Base-by-base conservation (phyloP, 2,113 vertebrate species). In the Chaetodon auriga region DNA sequence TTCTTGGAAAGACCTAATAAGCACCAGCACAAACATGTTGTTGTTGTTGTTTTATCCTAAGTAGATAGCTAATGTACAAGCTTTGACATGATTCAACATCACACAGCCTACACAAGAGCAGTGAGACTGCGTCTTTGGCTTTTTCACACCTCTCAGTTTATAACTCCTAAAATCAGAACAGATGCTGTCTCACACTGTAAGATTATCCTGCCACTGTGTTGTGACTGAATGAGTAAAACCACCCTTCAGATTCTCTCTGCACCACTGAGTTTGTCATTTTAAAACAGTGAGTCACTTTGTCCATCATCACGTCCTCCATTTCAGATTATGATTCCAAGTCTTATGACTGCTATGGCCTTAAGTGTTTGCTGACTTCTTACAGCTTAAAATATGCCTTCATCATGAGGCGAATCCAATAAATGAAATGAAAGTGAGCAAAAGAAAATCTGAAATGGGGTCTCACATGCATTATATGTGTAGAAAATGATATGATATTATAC, bases 241-340 rank as follows among this genome's bases (percentile, higher is more conserved):
- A 19, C 2, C 6, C 36, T 45, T 45, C 45, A 54, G 46, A 55
- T 45, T 54, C 23, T 68, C 36, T 69, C 7, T 38, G 36, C 14
- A 12, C 54, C 25, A 6, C 36, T 36, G 38, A 36, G 49, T 53
- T 78, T 38, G 70, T 71, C 36, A 9, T 54, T 68, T 66, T 25
- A 36, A 77, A 55, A 68, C 4, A 63, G 54, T 82, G 80, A 80
- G 18, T 82, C 62, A 7, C n/a, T 18, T 78, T 30, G 48, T 55
- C 70, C 75, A 62, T 57, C 23, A 57, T 21, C 64, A 7, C 41
- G 60, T 7, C 48, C 12, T 55, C 68, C 21, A 13, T 48, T 69
- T 77, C 30, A 66, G n/a, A 49, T 38, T 15, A 53, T 55, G 70
- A 46, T 65, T 72, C 15, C 61, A 64, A 25, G n/a, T 36, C 4